Evolutionary conservation across 2,888 invertebrate species (phyloP).

Genomic region (Quadriops clusia): DNA sequence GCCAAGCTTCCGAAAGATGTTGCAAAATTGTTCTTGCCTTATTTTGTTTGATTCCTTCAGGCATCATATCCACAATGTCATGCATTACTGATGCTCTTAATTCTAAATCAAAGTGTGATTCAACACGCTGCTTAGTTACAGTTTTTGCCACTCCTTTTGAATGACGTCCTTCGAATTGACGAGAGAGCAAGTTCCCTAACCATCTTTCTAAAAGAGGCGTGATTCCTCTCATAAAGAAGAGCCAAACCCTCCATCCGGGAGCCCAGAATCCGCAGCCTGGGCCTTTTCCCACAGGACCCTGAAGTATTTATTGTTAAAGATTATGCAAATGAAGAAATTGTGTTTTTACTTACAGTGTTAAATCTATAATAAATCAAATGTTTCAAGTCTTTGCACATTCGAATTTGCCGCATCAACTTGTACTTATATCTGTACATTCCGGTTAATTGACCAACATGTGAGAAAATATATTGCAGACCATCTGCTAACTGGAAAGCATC

Average conservation of each 20-base stretch:
- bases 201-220: conserved; percentile 95
- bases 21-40: conserved; percentile 98
- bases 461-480: conserved; percentile 97
- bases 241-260: conserved; percentile 98
- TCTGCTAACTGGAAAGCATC: conserved; percentile 98
- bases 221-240: conserved; percentile 99
- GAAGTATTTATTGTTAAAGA: background rate
- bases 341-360: conserved; percentile 66
- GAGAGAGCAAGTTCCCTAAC: conserved; percentile 96
- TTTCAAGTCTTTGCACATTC: conserved; percentile 99
- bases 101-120: conserved; percentile 98
- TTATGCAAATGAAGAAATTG: conserved; percentile 5
- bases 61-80: conserved; percentile 99
- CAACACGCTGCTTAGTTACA: conserved; percentile 98
- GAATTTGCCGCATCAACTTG: conserved; percentile 95
- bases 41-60: conserved; percentile 99
- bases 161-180: conserved; percentile 98
- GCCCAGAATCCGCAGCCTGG: conserved; percentile 99
- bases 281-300: conserved; percentile 97
- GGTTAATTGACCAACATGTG: conserved; percentile 97
- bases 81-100: conserved; percentile 92
- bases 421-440: conserved; percentile 99
- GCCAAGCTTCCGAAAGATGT: conserved; percentile 98
- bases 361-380: conserved; percentile 98
- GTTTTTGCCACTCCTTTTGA: conserved; percentile 99